phyloP scores from a whole-genome alignment of 2,888 invertebrate genomes.

The Phengaris arion region DNA sequence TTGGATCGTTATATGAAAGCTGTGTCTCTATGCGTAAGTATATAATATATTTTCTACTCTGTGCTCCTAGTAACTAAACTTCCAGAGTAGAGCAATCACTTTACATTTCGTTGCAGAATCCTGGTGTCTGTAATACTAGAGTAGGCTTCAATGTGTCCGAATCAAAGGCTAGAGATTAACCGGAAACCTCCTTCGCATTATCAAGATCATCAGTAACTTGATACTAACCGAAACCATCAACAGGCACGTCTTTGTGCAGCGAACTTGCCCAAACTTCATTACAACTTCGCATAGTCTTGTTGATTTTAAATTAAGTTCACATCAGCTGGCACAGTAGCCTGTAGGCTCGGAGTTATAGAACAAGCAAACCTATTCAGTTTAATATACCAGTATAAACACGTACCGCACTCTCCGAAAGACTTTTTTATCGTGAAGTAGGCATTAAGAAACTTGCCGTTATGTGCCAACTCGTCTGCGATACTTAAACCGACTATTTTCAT shows the following conservation, averaged over 20 bases:
- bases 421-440: constrained; percentile 36
- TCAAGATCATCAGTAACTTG: background rate
- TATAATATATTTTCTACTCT: too few species aligned
- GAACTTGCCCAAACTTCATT: background rate
- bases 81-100: too few species aligned
- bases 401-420: constrained; percentile 18
- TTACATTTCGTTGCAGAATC: too few species aligned
- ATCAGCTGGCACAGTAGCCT: background rate
- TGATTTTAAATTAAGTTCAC: constrained; percentile 17
- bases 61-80: too few species aligned
- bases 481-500: constrained; percentile 31
- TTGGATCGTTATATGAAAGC: too few species aligned
- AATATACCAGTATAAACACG: constrained; percentile 5
- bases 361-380: background rate
- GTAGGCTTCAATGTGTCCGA: too few species aligned
- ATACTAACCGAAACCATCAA: background rate
- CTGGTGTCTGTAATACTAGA: too few species aligned
- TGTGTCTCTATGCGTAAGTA: too few species aligned
- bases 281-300: constrained; percentile 19
- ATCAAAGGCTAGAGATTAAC: background rate
- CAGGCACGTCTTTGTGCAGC: constrained; percentile 9
- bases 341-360: background rate
- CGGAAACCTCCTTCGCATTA: background rate
- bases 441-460: constrained; percentile 38
- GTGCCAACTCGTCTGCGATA: constrained; percentile 29